These are phyloP conservation scores for Nowickia ferox DNA, from an alignment of 2,888 invertebrate species.

Conservation along the genomic window DNA sequence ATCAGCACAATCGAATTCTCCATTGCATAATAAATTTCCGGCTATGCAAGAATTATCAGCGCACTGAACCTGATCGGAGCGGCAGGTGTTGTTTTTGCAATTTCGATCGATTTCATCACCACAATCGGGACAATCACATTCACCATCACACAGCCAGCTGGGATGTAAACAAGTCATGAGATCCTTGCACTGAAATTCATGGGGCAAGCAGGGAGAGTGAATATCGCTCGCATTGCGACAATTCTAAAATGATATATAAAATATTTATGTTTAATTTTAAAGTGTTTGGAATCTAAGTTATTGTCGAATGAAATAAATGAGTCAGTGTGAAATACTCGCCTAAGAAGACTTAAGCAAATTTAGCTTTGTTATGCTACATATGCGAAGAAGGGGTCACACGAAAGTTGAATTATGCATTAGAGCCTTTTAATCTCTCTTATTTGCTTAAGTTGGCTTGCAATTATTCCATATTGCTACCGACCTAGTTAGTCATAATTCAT, in stretches of 20 bases:
- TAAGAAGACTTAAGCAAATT: too few species aligned
- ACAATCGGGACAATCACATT: conserved; percentile 91
- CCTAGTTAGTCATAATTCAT: too few species aligned
- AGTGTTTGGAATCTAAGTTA: too few species aligned
- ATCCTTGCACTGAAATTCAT: conserved; percentile 92
- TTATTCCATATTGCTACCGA: too few species aligned
- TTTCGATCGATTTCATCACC: conserved; percentile 88
- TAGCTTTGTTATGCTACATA: too few species aligned
- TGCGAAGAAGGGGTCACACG: too few species aligned
- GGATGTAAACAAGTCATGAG: conserved; percentile 91
- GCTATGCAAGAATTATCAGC: conserved; percentile 91
- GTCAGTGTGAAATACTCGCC: too few species aligned
- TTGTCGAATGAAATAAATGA: too few species aligned
- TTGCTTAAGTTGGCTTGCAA: too few species aligned
- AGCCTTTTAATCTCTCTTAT: too few species aligned
- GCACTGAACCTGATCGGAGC: conserved; percentile 94
- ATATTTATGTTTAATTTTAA: not conserved
- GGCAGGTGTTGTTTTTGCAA: conserved; percentile 90
- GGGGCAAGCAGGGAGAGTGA: conserved; percentile 87
- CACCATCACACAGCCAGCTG: conserved; percentile 93
- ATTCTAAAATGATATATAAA: conserved; percentile 83
- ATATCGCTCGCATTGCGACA: conserved; percentile 85
- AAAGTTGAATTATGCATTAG: too few species aligned
- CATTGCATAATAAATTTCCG: conserved; percentile 92
- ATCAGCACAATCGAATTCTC: conserved; percentile 91